A percentile compares a stretch with the other conserved stretches of the same genome.
These are phyloP conservation scores for Bilobella aurantiaca DNA, from an alignment of 1,140 invertebrate species.

Conservation along the genomic window DNA sequence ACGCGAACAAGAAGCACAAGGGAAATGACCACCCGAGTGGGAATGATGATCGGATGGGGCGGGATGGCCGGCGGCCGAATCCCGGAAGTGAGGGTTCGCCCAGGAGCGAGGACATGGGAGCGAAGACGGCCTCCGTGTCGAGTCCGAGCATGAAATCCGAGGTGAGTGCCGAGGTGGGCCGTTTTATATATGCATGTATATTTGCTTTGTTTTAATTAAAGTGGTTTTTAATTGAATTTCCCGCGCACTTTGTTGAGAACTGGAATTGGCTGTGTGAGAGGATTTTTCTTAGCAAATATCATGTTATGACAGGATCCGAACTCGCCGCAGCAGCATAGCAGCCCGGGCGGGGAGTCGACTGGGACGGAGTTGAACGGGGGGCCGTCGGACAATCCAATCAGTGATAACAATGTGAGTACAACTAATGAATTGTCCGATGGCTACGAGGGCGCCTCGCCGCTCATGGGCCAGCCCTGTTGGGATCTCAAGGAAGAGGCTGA, in stretches of 20 bases:
- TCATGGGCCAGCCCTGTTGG: slow-evolving; percentile 47
- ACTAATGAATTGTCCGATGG: slow-evolving; percentile 40
- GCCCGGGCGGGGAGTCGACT: slow-evolving; percentile 44
- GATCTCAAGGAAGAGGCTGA: no score
- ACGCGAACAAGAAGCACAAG: slow-evolving; percentile 97
- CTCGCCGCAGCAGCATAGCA: slow-evolving; percentile 55
- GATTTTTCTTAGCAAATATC: not conserved
- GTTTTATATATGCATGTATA: no score
- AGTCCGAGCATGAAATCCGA: slow-evolving; percentile 85
- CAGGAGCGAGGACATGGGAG: slow-evolving; percentile 65
- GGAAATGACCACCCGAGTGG: slow-evolving; percentile 51
- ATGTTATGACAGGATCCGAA: slow-evolving; percentile 44
- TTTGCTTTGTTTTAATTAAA: no score
- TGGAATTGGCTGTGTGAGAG: no score
- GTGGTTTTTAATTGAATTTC: no score
- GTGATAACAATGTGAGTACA: slow-evolving; percentile 46
- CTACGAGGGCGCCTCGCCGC: slow-evolving; percentile 35
- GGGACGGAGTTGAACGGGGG: slow-evolving; percentile 39
- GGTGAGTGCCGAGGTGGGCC: no score
- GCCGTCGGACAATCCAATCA: slow-evolving; percentile 44
- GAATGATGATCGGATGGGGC: no score
- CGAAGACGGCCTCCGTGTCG: slow-evolving; percentile 64
- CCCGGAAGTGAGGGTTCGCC: slow-evolving; percentile 60
- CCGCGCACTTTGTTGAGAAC: no score
- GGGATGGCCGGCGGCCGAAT: slow-evolving; percentile 41